Percentiles rank a stretch among this genome's conserved stretches.
phyloP scores from a whole-genome alignment of 2,797 vertebrate genomes.

The Austrolebias charrua region DNA sequence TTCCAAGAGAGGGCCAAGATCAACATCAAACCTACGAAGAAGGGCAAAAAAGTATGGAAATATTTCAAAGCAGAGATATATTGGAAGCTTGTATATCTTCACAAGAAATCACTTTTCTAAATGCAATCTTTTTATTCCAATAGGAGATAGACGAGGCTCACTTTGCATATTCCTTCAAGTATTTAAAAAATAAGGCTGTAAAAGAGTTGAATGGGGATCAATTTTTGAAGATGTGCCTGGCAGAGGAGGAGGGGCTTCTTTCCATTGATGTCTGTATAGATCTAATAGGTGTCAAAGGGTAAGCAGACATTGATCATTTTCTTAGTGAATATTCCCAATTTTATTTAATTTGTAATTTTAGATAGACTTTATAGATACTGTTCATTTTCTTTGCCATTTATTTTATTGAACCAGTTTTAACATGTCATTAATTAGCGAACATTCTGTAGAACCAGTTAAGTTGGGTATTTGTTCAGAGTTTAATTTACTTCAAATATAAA shows the following conservation, averaged over 20 bases:
- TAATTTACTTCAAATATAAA: slow-evolving; percentile 13
- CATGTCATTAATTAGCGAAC: background rate
- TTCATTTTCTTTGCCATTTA: background rate
- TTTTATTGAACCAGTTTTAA: background rate
- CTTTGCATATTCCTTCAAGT: slow-evolving; percentile 97
- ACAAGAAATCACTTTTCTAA: background rate
- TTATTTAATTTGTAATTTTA: background rate
- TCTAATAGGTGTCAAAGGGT: slow-evolving; percentile 97
- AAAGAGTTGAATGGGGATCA: slow-evolving; percentile 97
- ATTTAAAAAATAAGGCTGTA: slow-evolving; percentile 96
- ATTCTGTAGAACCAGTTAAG: slow-evolving; percentile 16
- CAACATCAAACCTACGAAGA: slow-evolving; percentile 95
- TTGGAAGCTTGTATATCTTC: background rate
- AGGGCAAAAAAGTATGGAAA: slow-evolving; percentile 91
- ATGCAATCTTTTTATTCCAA: slow-evolving; percentile 1
- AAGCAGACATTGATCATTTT: slow-evolving; percentile 45
- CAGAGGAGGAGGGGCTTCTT: slow-evolving; percentile 91
- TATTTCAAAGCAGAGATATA: background rate
- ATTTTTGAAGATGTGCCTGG: slow-evolving; percentile 95
- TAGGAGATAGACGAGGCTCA: slow-evolving; percentile 98
- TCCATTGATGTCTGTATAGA: slow-evolving; percentile 95
- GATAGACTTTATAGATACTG: background rate
- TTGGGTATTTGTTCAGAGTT: slow-evolving; percentile 36
- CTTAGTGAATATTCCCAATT: too few species aligned
- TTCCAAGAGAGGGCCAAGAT: slow-evolving; percentile 98